phyloP scores from a whole-genome alignment of 2,113 vertebrate genomes.

The Bos indicus region DNA sequence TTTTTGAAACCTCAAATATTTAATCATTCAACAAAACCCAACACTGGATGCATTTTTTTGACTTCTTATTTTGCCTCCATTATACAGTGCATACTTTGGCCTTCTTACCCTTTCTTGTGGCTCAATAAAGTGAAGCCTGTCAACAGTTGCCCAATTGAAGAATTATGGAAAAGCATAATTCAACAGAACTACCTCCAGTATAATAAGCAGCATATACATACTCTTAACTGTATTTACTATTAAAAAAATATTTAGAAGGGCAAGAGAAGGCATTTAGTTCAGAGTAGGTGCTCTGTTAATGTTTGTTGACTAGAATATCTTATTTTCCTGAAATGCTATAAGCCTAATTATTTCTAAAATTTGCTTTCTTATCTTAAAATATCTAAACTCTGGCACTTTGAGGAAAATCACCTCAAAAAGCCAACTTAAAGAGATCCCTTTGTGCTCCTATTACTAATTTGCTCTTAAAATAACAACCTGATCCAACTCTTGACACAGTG shows the following conservation, averaged over 20 bases:
- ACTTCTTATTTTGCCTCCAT: slow-evolving; percentile 38
- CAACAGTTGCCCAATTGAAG: neutral
- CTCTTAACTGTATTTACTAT: neutral
- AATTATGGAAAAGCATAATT: neutral
- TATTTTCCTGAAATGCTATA: slow-evolving; percentile 13
- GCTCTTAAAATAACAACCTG: slow-evolving; percentile 66
- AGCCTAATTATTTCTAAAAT: neutral
- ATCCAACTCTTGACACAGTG: neutral
- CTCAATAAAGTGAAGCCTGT: slow-evolving; percentile 8
- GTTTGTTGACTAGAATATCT: neutral
- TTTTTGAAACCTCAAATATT: slow-evolving; percentile 29
- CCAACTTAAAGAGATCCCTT: slow-evolving; percentile 36
- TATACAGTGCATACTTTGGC: neutral
- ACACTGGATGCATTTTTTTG: neutral
- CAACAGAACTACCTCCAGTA: slow-evolving; percentile 16
- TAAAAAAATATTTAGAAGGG: neutral
- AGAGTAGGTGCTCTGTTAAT: neutral
- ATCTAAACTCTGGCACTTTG: slow-evolving; percentile 20
- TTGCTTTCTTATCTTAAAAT: slow-evolving; percentile 5
- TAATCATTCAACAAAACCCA: slow-evolving; percentile 41
- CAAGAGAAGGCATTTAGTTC: slow-evolving; percentile 49
- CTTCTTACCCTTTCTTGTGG: slow-evolving; percentile 1
- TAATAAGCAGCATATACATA: slow-evolving; percentile 35
- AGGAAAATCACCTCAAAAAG: neutral
- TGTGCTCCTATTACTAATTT: slow-evolving; percentile 41